Percentiles rank a stretch among this genome's conserved stretches.
These are phyloP conservation scores for Dipus sagitta DNA, from an alignment of 2,797 vertebrate genomes.

Conservation along the genomic window DNA sequence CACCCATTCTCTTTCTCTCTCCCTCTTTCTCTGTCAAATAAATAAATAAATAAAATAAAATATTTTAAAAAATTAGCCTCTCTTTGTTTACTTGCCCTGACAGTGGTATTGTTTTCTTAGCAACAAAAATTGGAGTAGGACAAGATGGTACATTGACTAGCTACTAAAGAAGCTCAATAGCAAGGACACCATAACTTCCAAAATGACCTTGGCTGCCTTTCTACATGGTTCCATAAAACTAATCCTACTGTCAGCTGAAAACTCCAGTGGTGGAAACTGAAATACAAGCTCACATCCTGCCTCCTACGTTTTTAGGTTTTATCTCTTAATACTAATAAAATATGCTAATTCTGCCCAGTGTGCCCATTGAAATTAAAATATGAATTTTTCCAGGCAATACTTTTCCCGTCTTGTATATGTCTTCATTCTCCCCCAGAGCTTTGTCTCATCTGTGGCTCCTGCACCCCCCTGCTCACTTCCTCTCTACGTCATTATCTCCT, in stretches of 20 bases:
- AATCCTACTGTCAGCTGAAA: not conserved
- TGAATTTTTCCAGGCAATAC: not conserved
- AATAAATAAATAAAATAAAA: too few relatives aligned
- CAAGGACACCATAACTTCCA: not conserved
- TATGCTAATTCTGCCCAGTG: conserved; percentile 35
- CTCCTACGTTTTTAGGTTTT: conserved; percentile 18
- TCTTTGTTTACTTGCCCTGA: too few relatives aligned
- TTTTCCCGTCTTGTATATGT: conserved; percentile 6
- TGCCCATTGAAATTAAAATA: conserved; percentile 53
- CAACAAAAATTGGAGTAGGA: not conserved
- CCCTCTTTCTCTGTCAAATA: too few relatives aligned
- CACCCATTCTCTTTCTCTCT: too few relatives aligned
- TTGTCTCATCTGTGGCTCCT: conserved; percentile 28
- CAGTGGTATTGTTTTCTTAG: not conserved
- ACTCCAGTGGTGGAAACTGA: not conserved
- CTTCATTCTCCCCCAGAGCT: conserved; percentile 7
- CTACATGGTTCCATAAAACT: not conserved
- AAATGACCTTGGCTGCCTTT: not conserved
- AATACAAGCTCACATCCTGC: not conserved
- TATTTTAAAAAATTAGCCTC: too few relatives aligned
- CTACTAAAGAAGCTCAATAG: not conserved
- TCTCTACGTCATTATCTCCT: conserved; percentile 4
- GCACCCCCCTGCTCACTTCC: not conserved
- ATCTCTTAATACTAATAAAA: conserved; percentile 57
- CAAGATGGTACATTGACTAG: not conserved